Evolutionary conservation across 2,888 invertebrate species (phyloP).

Genomic region (Hypomecis atomaria): DNA sequence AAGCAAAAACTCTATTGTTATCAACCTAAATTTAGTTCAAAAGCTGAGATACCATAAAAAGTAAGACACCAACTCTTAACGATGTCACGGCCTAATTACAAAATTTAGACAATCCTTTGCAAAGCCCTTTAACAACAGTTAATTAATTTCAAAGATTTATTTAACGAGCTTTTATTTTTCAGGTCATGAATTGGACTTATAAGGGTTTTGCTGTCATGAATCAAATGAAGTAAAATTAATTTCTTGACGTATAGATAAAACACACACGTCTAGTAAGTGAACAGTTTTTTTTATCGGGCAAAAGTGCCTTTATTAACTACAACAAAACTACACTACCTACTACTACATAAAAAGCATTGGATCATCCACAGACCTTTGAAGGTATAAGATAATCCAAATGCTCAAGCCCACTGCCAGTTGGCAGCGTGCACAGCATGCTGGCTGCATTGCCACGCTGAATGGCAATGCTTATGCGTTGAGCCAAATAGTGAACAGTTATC

Average conservation of each 20-base stretch:
- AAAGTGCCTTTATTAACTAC: too few species aligned
- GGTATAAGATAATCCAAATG: too few species aligned
- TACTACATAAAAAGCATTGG: too few species aligned
- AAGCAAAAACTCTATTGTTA: not conserved
- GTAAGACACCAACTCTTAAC: conserved; percentile 7
- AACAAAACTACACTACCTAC: too few species aligned
- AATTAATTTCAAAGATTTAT: conserved; percentile 34
- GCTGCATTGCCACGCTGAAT: too few species aligned
- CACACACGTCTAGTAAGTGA: too few species aligned
- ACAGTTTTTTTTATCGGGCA: too few species aligned
- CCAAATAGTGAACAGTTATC: too few species aligned
- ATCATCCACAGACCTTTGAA: too few species aligned
- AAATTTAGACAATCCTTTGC: conserved; percentile 30
- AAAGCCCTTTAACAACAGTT: conserved; percentile 24
- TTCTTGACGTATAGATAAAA: not conserved
- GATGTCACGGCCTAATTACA: conserved; percentile 25
- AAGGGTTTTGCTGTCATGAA: conserved; percentile 69
- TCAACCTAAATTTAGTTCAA: conserved; percentile 1
- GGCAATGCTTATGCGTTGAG: too few species aligned
- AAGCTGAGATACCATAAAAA: conserved; percentile 14
- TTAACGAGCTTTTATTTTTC: conserved; percentile 45
- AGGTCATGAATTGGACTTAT: conserved; percentile 73
- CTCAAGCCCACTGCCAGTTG: too few species aligned
- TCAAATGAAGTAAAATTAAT: conserved; percentile 59
- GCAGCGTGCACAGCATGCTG: too few species aligned